Evolutionary conservation across 2,113 vertebrate genomes (phyloP).

Genomic region (Bostrychus sinensis): DNA sequence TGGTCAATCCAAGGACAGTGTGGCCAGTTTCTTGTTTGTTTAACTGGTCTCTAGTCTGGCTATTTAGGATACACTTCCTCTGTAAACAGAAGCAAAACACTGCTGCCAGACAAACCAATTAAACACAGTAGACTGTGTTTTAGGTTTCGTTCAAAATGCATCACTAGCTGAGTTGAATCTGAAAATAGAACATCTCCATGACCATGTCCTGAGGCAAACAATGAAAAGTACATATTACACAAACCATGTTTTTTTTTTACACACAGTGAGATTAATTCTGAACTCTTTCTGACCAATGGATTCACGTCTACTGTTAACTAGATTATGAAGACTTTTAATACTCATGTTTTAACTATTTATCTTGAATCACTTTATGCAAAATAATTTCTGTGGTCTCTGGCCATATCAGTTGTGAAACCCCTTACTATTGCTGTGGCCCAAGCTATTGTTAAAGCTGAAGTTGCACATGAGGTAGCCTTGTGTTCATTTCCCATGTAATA

Average conservation of each 20-base stretch:
- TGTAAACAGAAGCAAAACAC: constrained; percentile 46
- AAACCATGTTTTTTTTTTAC: neutral
- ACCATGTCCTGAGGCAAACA: constrained; percentile 14
- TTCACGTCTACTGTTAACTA: too few relatives aligned
- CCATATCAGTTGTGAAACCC: too few relatives aligned
- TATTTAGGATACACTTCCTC: constrained; percentile 27
- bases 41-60: constrained; percentile 15
- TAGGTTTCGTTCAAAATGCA: constrained; percentile 39
- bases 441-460: neutral
- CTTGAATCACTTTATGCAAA: too few relatives aligned
- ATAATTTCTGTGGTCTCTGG: too few relatives aligned
- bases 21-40: constrained; percentile 1
- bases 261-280: too few relatives aligned
- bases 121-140: constrained; percentile 37
- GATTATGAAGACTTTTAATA: too few relatives aligned
- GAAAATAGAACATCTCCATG: constrained; percentile 14
- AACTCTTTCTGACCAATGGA: too few relatives aligned
- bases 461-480: neutral
- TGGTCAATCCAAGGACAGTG: too few relatives aligned
- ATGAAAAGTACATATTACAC: constrained; percentile 11
- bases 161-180: constrained; percentile 37
- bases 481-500: neutral
- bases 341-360: too few relatives aligned
- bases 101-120: constrained; percentile 27
- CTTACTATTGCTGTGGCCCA: neutral